Percentiles rank a stretch among this genome's conserved stretches.
phyloP scores from a whole-genome alignment of 1,140 invertebrate genomes.

The Heliconius congener region DNA sequence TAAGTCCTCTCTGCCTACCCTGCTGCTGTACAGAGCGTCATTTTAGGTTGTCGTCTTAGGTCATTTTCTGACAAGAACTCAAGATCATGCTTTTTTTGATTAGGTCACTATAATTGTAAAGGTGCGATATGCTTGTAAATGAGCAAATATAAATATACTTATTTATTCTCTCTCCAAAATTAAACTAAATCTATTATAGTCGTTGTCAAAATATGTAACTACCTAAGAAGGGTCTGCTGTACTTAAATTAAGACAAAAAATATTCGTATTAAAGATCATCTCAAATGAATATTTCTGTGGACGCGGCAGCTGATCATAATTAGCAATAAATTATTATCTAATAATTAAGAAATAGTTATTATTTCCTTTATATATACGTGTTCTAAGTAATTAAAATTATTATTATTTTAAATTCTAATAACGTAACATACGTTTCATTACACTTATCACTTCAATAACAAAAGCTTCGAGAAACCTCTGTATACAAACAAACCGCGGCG shows the following conservation, averaged over 20 bases:
- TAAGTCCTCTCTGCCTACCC: no score
- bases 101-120: no score
- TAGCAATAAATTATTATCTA: not conserved
- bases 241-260: not conserved
- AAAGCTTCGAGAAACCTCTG: conserved; percentile 22
- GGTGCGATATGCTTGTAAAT: not conserved
- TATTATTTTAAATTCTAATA: conserved; percentile 9
- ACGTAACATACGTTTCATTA: conserved; percentile 12
- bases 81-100: no score
- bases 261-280: not conserved
- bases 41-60: no score
- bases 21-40: no score
- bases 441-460: conserved; percentile 18
- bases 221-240: not conserved
- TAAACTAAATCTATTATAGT: no score
- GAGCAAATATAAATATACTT: not conserved
- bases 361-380: not conserved
- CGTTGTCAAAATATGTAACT: no score
- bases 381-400: conserved; percentile 1
- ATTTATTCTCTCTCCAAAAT: not conserved
- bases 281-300: not conserved
- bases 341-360: not conserved
- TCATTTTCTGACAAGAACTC: no score
- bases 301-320: not conserved
- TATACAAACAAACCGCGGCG: conserved; percentile 13